phyloP scores from a whole-genome alignment of 2,888 invertebrate genomes.

The Ptychoptera albimana region DNA sequence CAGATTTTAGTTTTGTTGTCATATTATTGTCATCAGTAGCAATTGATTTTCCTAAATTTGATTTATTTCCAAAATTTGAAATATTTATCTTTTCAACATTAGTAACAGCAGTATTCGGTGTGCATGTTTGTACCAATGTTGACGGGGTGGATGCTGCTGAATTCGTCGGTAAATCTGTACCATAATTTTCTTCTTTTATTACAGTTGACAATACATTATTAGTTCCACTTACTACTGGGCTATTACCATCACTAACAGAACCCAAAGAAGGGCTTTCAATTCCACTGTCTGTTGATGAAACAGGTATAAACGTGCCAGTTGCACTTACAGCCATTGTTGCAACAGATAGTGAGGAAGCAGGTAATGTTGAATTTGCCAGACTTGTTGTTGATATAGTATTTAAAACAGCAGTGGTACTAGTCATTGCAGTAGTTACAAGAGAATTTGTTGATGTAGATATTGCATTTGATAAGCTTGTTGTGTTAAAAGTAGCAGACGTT shows the following conservation, averaged over 20 bases:
- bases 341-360: constrained; percentile 19
- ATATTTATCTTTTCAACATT: neutral
- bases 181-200: too few relatives aligned
- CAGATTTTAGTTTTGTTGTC: constrained; percentile 5
- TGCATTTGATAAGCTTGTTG: too few relatives aligned
- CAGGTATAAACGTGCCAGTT: constrained; percentile 5
- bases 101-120: neutral
- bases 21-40: constrained; percentile 8
- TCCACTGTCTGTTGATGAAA: neutral
- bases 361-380: constrained; percentile 13
- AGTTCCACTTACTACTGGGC: neutral
- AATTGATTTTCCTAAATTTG: constrained; percentile 12
- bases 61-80: constrained; percentile 9
- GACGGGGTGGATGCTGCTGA: constrained; percentile 12
- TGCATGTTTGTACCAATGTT: neutral
- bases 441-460: constrained; percentile 14
- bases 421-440: constrained; percentile 13
- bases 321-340: constrained; percentile 19
- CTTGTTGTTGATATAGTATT: constrained; percentile 10
- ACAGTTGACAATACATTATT: too few relatives aligned
- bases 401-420: constrained; percentile 10
- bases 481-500: neutral
- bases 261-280: constrained; percentile 10
- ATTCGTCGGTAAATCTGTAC: constrained; percentile 9
- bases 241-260: constrained; percentile 13